Conservation (phyloP, 2,888 invertebrate species). For the Blomia tropicalis region DNA sequence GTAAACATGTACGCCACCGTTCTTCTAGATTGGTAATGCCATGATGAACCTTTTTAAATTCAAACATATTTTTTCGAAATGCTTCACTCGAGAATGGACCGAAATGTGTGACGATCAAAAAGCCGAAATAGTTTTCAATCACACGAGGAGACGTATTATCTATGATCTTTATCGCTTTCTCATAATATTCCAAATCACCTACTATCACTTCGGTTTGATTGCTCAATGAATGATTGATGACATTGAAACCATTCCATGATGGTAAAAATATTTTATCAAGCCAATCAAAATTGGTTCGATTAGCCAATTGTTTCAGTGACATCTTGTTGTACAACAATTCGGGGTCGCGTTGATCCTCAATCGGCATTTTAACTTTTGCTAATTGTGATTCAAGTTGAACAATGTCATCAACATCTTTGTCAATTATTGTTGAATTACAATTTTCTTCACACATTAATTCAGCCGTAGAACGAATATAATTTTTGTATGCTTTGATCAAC, state of each 20-base stretch:
- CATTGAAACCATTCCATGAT: background rate
- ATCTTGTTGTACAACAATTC: background rate
- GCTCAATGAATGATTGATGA: background rate
- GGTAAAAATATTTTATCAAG: background rate
- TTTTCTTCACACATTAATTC: background rate
- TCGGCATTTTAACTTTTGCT: background rate
- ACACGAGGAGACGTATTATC: background rate
- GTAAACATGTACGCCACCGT: constrained; percentile 37
- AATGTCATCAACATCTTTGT: background rate
- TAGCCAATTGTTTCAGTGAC: background rate
- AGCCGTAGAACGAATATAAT: background rate
- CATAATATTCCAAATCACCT: background rate
- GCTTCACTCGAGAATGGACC: constrained; percentile 33
- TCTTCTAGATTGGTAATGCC: background rate
- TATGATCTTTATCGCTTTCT: background rate
- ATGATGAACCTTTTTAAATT: constrained; percentile 33
- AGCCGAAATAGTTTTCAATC: constrained; percentile 56
- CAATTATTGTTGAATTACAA: background rate
- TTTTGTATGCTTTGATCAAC: background rate
- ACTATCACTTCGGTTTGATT: background rate
- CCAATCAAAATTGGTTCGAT: background rate
- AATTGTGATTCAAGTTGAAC: background rate
- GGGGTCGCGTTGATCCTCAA: background rate
- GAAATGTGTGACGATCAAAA: constrained; percentile 44
- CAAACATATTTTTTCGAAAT: constrained; percentile 32